These are phyloP conservation scores for Calameuta pallipes DNA, from an alignment of 2,888 invertebrate species.

Conservation along the genomic window DNA sequence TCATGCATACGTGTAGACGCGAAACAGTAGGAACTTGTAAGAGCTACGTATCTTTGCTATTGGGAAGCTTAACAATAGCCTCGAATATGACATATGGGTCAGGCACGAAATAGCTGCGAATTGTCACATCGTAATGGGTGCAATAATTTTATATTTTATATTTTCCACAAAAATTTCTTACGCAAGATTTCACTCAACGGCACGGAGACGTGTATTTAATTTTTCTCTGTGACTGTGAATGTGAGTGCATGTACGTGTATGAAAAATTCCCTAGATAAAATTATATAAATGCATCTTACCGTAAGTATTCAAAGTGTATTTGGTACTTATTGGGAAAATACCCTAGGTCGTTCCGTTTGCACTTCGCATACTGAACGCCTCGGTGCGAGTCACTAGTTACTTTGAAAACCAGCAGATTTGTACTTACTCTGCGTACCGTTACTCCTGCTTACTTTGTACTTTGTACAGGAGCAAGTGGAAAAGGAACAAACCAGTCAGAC, in stretches of 20 bases:
- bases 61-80: not conserved
- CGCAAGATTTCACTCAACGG: too few species aligned
- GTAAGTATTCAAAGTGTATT: not conserved
- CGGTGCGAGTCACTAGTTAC: not conserved
- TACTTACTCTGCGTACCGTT: not conserved
- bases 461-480: not conserved
- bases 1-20: not conserved
- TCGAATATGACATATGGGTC: too few species aligned
- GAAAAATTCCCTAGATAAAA: not conserved
- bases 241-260: not conserved
- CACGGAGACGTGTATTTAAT: not conserved
- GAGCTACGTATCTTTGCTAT: not conserved
- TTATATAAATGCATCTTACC: not conserved
- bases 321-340: not conserved
- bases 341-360: not conserved
- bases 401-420: not conserved
- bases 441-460: not conserved
- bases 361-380: not conserved
- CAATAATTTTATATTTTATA: not conserved
- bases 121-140: not conserved
- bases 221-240: not conserved
- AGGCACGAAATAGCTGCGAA: too few species aligned
- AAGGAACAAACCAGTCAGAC: not conserved
- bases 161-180: too few species aligned
- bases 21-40: not conserved